Base-by-base conservation (phyloP, 2,797 vertebrate species). In the Pseudocheirus occidentalis region DNA sequence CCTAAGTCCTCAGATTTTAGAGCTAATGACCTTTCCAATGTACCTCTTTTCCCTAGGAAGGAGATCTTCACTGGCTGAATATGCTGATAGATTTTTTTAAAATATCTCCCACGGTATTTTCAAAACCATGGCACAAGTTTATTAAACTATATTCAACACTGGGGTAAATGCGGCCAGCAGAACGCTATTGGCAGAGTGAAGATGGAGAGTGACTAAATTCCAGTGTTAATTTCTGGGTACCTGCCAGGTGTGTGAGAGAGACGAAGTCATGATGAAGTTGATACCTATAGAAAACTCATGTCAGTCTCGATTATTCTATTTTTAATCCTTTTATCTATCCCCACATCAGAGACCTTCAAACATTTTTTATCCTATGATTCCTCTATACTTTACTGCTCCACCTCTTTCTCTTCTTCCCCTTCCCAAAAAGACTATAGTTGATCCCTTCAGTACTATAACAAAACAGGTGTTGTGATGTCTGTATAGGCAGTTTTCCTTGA, bases 231-330 rank as follows among this genome's bases (percentile, higher is more conserved):
- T 94, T 95, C 57, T 93, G 59, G 95, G 31, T 56, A 46, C 54
- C 66, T 91, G 27, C 58, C 10, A 93, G 81, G 62, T 54, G 2
- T 89, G 0, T 56, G 91, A 91, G 46, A 95, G 52, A 52, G 16
- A 24, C 10, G 91, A 95, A 96, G 53, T n/a, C 90, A 27, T 95
- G 52, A 62, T 58, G 50, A 55, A 34, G 40, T 87, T 94, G 24
- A 46, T 59, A 29, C 50, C 89, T 95, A 90, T 24, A 91, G 91
- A 96, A 96, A 95, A 58, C 81, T 9, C 50, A 93, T 92, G 96
- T 95, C 14, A 73, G 73, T 34, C 54, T 96, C 89, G 93, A 1
- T 10, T 59, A 90, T 93, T 24, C 7, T 53, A 12, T 62, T 81
- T 62, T 46, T 11, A 3, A 0, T 1, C 73, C 93, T 59, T 89